Conservation (phyloP, 2,888 invertebrate genomes). For the Lasioglossum leucozonium region DNA sequence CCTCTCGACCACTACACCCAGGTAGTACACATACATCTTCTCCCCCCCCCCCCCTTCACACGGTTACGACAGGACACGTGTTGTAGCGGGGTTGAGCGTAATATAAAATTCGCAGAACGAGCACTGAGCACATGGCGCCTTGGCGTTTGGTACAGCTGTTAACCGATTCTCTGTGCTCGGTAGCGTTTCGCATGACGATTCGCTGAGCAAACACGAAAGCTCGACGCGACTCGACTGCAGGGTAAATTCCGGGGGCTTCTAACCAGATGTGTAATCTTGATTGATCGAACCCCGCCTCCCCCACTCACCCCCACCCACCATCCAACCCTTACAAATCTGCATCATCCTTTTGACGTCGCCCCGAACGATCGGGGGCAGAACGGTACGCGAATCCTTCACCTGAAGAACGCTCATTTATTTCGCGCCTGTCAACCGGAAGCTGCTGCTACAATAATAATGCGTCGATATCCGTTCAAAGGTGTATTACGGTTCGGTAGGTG, state of each 20-base stretch:
- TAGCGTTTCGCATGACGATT: conserved; percentile 20
- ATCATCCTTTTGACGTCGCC: conserved; percentile 15
- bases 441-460: conserved; percentile 17
- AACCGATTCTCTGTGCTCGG: conserved; percentile 18
- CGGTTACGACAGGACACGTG: background rate
- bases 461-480: conserved; percentile 17
- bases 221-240: background rate
- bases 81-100: background rate
- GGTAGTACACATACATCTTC: too few relatives aligned
- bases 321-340: conserved; percentile 28
- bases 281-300: conserved; percentile 28
- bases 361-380: background rate
- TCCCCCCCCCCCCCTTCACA: background rate
- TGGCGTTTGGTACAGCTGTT: conserved; percentile 26
- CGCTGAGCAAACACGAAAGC: conserved; percentile 8
- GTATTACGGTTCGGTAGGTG: conserved; percentile 3
- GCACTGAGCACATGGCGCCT: background rate
- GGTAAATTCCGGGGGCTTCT: conserved; percentile 21
- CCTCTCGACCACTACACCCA: too few relatives aligned
- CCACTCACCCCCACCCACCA: background rate
- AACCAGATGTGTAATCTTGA: conserved; percentile 26
- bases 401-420: conserved; percentile 4
- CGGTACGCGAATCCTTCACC: conserved; percentile 8
- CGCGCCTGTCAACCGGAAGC: background rate
- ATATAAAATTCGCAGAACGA: conserved; percentile 6